phyloP scores from a whole-genome alignment of 2,888 invertebrate genomes.

The Horisme vitalbata region DNA sequence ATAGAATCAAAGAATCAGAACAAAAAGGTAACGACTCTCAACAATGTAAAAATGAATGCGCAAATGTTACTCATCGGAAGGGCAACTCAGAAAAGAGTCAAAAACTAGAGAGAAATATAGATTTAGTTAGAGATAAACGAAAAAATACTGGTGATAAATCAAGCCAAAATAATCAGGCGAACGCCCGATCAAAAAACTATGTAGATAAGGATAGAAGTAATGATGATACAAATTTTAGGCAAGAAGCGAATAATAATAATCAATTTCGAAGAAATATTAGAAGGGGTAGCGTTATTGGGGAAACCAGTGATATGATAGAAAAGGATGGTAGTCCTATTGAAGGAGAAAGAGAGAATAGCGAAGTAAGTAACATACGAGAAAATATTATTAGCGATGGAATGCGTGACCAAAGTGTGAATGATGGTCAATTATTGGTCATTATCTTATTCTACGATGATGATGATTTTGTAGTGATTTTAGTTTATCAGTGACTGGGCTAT shows the following conservation, averaged over 20 bases:
- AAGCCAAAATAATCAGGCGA: slow-evolving; percentile 18
- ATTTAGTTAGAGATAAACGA: slow-evolving; percentile 29
- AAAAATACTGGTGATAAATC: slow-evolving; percentile 23
- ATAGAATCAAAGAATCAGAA: slow-evolving; percentile 1
- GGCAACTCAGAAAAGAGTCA: slow-evolving; percentile 22
- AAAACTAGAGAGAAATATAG: slow-evolving; percentile 28
- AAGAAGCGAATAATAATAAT: slow-evolving; percentile 14
- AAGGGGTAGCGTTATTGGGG: slow-evolving; percentile 9
- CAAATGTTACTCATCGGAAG: background rate
- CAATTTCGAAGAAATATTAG: slow-evolving; percentile 23
- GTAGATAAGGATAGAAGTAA: slow-evolving; percentile 22
- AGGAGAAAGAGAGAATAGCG: slow-evolving; percentile 46
- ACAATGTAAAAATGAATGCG: slow-evolving; percentile 2
- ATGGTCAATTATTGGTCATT: slow-evolving; percentile 69
- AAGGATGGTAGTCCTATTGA: slow-evolving; percentile 29
- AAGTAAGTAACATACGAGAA: slow-evolving; percentile 58
- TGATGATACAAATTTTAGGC: slow-evolving; percentile 14
- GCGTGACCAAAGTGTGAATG: slow-evolving; percentile 47
- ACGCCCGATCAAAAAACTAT: slow-evolving; percentile 9
- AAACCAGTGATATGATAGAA: slow-evolving; percentile 30
- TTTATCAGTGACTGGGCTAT: slow-evolving; percentile 43
- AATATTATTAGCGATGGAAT: slow-evolving; percentile 44
- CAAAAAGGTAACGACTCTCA: background rate
- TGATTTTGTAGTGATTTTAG: slow-evolving; percentile 54
- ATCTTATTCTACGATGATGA: slow-evolving; percentile 53